phyloP scores from a whole-genome alignment of 1,140 invertebrate species.

The Nixonia krombeini region DNA sequence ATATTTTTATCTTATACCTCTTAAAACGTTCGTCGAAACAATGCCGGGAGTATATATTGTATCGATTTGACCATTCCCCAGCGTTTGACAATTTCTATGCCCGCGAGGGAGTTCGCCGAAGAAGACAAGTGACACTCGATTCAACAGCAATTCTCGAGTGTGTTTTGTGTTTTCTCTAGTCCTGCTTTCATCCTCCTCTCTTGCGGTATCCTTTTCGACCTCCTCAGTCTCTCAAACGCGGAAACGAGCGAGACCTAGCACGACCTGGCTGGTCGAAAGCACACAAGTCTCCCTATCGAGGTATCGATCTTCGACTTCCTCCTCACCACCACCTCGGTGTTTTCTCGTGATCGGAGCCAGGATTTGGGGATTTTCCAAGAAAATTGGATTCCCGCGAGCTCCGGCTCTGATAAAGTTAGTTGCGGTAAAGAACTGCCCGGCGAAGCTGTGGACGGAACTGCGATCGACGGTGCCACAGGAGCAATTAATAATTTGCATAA shows the following conservation, averaged over 20 bases:
- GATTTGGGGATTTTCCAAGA: conserved; percentile 27
- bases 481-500: no score
- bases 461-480: no score
- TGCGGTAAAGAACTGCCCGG: no score
- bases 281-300: conserved; percentile 27
- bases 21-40: conserved; percentile 54
- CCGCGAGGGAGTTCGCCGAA: conserved; percentile 30
- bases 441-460: no score
- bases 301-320: conserved; percentile 19
- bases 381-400: conserved; percentile 44
- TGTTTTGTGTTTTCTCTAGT: conserved; percentile 56
- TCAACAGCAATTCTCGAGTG: conserved; percentile 51
- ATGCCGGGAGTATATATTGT: conserved; percentile 36
- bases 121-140: conserved; percentile 66
- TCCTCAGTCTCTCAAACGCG: conserved; percentile 25
- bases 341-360: conserved; percentile 19
- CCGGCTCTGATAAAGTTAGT: no score
- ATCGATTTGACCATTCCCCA: conserved; percentile 57
- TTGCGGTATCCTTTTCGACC: conserved; percentile 23
- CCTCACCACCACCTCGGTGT: conserved; percentile 15
- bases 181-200: conserved; percentile 21
- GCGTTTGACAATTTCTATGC: conserved; percentile 42
- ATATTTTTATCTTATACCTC: no score
- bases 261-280: conserved; percentile 16
- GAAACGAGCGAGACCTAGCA: conserved; percentile 22